Base-by-base conservation (phyloP, 2,113 vertebrate genomes). In the Hippocampus mohnikei region DNA sequence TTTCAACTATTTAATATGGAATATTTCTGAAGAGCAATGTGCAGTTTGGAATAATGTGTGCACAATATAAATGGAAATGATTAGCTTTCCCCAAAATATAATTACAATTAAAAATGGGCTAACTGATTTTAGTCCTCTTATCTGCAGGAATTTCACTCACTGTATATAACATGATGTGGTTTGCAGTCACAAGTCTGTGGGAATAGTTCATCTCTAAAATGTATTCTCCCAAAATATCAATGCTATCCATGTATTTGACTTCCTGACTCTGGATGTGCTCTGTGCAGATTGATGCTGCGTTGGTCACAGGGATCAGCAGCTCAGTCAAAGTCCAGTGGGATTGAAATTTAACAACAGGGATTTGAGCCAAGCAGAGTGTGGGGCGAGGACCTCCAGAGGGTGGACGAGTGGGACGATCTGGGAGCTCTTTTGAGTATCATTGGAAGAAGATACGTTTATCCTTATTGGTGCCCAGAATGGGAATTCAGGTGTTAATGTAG, bases 251-350 rank as follows among this genome's bases (percentile, higher is more conserved):
- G 56, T 59, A 18, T 59, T 59, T 33, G 29, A 62, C 60, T 40
- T 41, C 33, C 60, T 37, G 18, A 33, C 59, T 61, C 18, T 40
- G 60, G 33, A 40, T 62, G 60, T 62, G 27, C 27, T 62, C 8
- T 62, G 60, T n/a, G 37, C 60, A n/a, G 60, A 8, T 40, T 33
- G 33, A 62, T 18, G 16, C 33, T 40, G 60, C 60, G 20, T 3
- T 62, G 33, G 58, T 37, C 27, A 33, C 58, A 60, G 58, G 29
- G 60, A 62, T 62, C 37, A 40, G 60, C 58, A 37, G 58, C 27
- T 33, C 58, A 60, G 29, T 29, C 29, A 60, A 60, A 60, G 60
- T 33, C 60, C 60, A 21, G 33, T 21, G 29, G 29, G 60, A 41
- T 62, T 0, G 40, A 62, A 62, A 62, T 62, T 62, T 15, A 62